These are phyloP conservation scores for Alcedo quadribrachys DNA, from an alignment of 2,797 vertebrate species.

Conservation along the genomic window DNA sequence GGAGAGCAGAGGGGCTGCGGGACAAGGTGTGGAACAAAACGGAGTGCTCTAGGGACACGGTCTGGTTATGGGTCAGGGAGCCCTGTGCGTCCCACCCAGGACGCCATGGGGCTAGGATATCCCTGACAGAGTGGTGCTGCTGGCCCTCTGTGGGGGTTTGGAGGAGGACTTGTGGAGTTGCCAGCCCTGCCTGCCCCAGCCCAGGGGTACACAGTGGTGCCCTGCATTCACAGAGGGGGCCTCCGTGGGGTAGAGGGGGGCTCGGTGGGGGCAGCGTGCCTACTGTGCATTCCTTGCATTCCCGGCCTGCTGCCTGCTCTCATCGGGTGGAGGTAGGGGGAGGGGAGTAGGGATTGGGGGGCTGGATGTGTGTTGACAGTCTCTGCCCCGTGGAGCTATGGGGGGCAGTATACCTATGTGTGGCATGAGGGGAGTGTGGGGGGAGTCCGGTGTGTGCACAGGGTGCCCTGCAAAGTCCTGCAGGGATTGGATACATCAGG, in stretches of 20 bases:
- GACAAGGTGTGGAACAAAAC: background rate
- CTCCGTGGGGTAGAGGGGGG: background rate
- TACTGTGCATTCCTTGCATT: constrained; percentile 31
- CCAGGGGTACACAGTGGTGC: background rate
- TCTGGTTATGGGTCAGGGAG: background rate
- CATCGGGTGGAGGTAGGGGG: background rate
- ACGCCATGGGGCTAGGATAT: accelerated
- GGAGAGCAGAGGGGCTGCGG: background rate
- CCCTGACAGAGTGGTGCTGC: accelerated
- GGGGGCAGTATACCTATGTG: accelerated
- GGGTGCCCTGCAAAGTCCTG: background rate
- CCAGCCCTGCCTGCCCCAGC: background rate
- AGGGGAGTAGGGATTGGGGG: no score
- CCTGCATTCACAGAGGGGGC: background rate
- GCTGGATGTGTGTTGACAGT: background rate
- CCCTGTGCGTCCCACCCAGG: accelerated
- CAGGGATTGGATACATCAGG: accelerated
- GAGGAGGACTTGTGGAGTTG: background rate
- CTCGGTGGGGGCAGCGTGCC: background rate
- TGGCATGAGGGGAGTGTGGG: accelerated
- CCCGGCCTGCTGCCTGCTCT: background rate
- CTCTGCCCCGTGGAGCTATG: background rate
- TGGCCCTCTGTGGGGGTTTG: accelerated
- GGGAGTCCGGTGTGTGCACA: accelerated
- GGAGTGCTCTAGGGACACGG: accelerated